These are phyloP conservation scores for Crotalus helleri DNA, from an alignment of 2,113 vertebrate genomes.

Conservation along the genomic window DNA sequence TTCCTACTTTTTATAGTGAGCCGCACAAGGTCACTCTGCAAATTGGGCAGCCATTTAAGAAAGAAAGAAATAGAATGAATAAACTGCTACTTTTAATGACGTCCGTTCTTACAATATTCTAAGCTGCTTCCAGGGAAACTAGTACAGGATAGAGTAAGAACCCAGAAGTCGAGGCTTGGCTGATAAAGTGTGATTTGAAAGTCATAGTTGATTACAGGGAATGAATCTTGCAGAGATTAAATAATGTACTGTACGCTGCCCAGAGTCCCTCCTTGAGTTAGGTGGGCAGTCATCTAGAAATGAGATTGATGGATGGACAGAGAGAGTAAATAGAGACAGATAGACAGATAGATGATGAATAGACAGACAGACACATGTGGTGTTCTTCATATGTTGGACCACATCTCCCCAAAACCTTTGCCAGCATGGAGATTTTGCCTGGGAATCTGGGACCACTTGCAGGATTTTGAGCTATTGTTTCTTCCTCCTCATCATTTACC, in stretches of 20 bases:
- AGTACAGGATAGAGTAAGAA: not conserved
- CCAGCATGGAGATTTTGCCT: not conserved
- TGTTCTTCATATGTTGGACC: not conserved
- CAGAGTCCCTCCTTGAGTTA: not conserved
- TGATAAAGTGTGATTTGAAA: not conserved
- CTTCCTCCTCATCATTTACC: not conserved
- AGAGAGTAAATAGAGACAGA: too few relatives aligned
- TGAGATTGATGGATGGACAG: not conserved
- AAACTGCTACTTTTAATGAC: not conserved
- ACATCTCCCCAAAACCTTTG: not conserved
- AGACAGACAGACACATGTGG: rapidly evolving
- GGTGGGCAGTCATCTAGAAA: not conserved
- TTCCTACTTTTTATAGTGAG: not conserved
- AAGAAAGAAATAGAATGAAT: not conserved
- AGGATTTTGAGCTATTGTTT: not conserved
- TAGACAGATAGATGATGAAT: too few relatives aligned
- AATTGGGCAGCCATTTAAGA: not conserved
- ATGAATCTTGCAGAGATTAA: not conserved
- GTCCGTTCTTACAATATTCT: not conserved
- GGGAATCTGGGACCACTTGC: not conserved
- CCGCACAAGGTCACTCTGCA: not conserved
- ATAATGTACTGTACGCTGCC: not conserved
- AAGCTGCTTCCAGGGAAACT: not conserved
- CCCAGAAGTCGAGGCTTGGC: not conserved
- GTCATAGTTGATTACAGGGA: not conserved